Base-by-base conservation (phyloP, 92 coral and sea anemone species). In the Pocillopora meandrina region DNA sequence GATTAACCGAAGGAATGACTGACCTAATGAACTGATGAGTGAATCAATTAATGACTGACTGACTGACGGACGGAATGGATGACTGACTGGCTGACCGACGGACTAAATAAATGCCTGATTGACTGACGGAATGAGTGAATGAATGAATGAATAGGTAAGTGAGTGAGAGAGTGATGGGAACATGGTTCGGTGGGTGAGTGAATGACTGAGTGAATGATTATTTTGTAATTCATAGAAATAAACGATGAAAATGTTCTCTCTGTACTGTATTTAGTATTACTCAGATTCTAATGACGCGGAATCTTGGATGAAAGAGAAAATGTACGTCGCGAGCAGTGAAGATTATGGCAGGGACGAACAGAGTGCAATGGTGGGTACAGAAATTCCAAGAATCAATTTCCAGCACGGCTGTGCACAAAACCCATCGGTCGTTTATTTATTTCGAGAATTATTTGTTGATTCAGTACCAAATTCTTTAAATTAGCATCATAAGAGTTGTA, bases 261-360 rank as follows among this genome's bases (percentile, higher is more conserved):
- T 8, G n/a, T 58, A 6, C 35, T 19, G 35, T 77, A 21, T 73
- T 35, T 69, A 96, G 99, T 96, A 96, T 82, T 96, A 96, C 72
- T 96, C 99, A n/a, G 99, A 96, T 81, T 95, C 99, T 36, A 96
- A 96, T 76, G 99, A 96, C 61, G 98, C 97, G 17, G 99, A 96
- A 71, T 96, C 99, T 3, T 96, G 99, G 99, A 89, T 96, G 93
- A 94, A 89, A 76, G 99, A 96, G 79, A 96, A 92, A 78, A 89
- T 92, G 94, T 90, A 89, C 61, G 89, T 96, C 14, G 98, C 85
- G 21, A 85, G 95, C 21, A 96, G 98, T 78, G 96, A 94, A 58
- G 98, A 96, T 82, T 96, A 91, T 67, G 98, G 98, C 69, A 88
- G 95, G 60, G 98, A 96, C 74, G 98, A 96, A 69, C 98, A 96